A percentile compares a stretch with the other conserved stretches of the same genome.
Conservation (phyloP, 2,797 vertebrate species). For the Carcharodon carcharias region DNA sequence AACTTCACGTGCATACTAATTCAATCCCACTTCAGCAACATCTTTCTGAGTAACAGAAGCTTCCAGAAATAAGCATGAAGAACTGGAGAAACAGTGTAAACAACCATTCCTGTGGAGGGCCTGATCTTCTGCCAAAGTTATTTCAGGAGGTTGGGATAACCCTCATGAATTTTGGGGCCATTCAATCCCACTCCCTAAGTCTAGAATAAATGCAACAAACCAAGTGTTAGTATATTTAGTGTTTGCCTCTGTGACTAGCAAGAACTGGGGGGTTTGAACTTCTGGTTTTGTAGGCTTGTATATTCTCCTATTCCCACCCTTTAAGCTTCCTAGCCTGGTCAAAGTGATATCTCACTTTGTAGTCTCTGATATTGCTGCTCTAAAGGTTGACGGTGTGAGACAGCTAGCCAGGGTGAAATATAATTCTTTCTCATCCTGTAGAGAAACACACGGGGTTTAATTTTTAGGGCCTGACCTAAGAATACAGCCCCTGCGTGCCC, state of each 20-base stretch:
- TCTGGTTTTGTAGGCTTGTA: neutral
- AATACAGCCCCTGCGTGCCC: too few relatives aligned
- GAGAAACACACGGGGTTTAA: neutral
- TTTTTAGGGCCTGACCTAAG: too few relatives aligned
- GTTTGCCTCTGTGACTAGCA: neutral
- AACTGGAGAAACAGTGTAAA: neutral
- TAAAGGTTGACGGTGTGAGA: neutral
- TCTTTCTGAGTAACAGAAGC: too few relatives aligned
- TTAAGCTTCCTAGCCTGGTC: neutral
- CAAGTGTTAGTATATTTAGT: neutral
- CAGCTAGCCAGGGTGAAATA: neutral
- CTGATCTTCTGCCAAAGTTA: too few relatives aligned
- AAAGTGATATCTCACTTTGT: neutral
- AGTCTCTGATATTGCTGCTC: neutral
- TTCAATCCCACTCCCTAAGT: neutral
- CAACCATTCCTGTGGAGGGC: neutral
- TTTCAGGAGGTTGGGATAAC: neutral
- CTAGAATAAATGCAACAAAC: neutral
- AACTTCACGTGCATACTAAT: neutral
- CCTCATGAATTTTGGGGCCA: neutral
- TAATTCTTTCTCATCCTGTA: neutral
- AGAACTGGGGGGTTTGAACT: neutral
- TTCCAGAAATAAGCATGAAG: neutral
- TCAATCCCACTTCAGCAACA: neutral
- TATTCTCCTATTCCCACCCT: neutral